Percentiles rank a stretch among this genome's conserved stretches.
phyloP scores from a whole-genome alignment of 2,888 invertebrate genomes.

The Pyralis farinalis region DNA sequence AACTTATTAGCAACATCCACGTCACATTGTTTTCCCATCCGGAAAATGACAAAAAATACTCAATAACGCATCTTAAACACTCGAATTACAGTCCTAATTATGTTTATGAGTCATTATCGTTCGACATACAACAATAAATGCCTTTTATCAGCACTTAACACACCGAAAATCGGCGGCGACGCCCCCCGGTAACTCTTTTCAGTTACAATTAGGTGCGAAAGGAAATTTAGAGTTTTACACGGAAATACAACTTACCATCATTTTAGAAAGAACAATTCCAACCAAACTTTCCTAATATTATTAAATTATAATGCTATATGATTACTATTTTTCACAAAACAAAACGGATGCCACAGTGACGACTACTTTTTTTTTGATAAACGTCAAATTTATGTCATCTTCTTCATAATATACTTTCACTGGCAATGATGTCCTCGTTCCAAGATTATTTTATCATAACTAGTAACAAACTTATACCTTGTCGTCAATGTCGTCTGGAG shows the following conservation, averaged over 20 bases:
- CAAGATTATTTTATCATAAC: too few species aligned
- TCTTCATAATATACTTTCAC: too few species aligned
- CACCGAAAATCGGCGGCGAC: constrained; percentile 26
- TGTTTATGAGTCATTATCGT: constrained; percentile 6
- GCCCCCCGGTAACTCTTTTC: constrained; percentile 37
- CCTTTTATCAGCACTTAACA: constrained; percentile 2
- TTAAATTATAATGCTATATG: not conserved
- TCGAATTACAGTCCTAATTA: not conserved
- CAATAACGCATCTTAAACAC: not conserved
- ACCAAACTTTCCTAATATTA: not conserved
- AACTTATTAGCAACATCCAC: constrained; percentile 10
- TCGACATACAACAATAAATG: not conserved
- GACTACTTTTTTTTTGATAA: constrained; percentile 5
- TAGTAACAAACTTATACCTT: too few species aligned
- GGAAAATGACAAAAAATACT: not conserved
- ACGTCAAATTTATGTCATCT: too few species aligned
- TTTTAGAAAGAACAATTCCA: constrained; percentile 24
- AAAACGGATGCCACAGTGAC: constrained; percentile 6
- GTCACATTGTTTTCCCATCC: constrained; percentile 10
- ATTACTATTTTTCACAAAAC: not conserved
- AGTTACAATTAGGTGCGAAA: constrained; percentile 6
- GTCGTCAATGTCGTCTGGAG: too few species aligned
- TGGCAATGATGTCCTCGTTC: too few species aligned
- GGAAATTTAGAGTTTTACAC: not conserved
- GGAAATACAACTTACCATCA: constrained; percentile 49